phyloP scores from a whole-genome alignment of 2,888 invertebrate species.

The Synergus laeviventris region DNA sequence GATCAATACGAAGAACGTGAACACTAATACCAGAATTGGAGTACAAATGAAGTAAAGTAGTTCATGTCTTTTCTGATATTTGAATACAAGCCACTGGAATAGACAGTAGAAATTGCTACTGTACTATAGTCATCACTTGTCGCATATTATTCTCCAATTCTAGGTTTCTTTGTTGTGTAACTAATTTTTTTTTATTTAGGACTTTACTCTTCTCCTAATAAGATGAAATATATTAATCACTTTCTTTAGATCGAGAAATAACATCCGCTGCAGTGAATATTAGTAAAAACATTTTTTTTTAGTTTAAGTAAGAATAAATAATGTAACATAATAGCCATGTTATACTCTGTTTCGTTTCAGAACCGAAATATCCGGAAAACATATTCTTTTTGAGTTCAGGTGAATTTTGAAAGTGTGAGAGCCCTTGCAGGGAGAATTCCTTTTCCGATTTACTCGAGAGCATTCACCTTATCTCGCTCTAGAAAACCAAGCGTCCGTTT shows the following conservation, averaged over 20 bases:
- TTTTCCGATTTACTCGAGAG: slow-evolving; percentile 15
- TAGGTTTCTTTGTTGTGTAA: not conserved
- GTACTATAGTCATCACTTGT: slow-evolving; percentile 7
- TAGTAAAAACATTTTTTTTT: no score
- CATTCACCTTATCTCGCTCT: not conserved
- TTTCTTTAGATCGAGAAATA: no score
- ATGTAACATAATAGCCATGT: no score
- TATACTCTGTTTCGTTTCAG: not conserved
- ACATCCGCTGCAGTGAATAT: no score
- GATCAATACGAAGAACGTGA: slow-evolving; percentile 54
- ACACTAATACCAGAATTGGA: slow-evolving; percentile 49
- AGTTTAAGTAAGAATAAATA: no score
- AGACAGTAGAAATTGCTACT: not conserved
- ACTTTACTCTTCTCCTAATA: not conserved
- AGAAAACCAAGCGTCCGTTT: slow-evolving; percentile 21
- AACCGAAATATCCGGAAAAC: not conserved
- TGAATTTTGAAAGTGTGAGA: not conserved
- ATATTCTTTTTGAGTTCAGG: not conserved
- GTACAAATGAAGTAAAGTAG: slow-evolving; percentile 53
- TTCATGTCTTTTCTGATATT: slow-evolving; percentile 46
- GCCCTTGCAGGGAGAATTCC: not conserved
- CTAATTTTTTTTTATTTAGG: not conserved
- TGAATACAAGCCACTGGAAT: slow-evolving; percentile 45
- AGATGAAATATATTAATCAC: no score
- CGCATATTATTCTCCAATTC: not conserved